Percentiles rank a stretch among this genome's conserved stretches.
phyloP scores from a whole-genome alignment of 2,888 invertebrate species.

The Lasioglossum pauxillum region DNA sequence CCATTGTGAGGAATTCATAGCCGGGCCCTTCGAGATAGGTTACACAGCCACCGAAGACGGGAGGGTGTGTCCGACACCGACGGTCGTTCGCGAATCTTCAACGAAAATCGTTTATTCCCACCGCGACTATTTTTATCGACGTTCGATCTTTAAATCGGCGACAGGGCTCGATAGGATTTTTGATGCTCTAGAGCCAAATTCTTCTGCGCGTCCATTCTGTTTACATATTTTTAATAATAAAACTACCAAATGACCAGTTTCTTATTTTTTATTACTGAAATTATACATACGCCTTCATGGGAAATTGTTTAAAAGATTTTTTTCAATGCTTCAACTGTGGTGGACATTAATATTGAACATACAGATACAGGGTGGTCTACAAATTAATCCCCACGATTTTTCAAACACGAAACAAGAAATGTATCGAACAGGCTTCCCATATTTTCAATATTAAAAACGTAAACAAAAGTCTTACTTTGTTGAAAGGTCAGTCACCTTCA shows the following conservation, averaged over 20 bases:
- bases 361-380: no score
- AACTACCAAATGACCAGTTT: no score
- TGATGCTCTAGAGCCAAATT: no score
- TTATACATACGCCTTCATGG: no score
- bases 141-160: neutral
- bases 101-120: neutral
- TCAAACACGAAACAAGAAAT: neutral
- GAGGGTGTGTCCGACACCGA: slow-evolving; percentile 54
- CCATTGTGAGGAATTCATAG: slow-evolving; percentile 70
- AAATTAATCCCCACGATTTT: neutral
- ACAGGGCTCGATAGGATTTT: neutral
- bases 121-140: neutral
- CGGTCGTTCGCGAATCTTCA: slow-evolving; percentile 48
- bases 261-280: no score
- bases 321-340: no score
- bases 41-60: slow-evolving; percentile 40
- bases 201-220: no score
- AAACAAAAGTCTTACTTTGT: neutral
- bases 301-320: no score
- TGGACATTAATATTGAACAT: no score
- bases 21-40: slow-evolving; percentile 44
- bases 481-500: neutral
- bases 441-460: neutral
- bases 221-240: no score
- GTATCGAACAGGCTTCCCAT: no score